phyloP scores from a whole-genome alignment of 2,888 invertebrate species.

The Miltochrista miniata region DNA sequence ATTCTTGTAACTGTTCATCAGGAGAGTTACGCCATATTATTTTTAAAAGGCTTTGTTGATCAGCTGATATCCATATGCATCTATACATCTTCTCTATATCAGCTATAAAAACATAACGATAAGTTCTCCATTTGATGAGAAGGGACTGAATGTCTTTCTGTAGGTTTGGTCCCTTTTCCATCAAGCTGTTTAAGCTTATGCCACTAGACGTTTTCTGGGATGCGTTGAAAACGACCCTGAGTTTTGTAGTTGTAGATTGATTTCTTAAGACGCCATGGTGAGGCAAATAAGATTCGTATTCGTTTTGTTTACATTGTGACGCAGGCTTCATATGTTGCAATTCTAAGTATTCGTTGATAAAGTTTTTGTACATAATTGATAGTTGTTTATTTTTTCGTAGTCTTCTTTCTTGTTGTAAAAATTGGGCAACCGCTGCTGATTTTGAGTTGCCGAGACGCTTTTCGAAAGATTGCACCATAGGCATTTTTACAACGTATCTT shows the following conservation, averaged over 20 bases:
- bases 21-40: constrained; percentile 6
- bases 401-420: constrained; percentile 7
- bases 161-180: constrained; percentile 15
- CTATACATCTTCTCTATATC: constrained; percentile 32
- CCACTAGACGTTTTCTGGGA: neutral
- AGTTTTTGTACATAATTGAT: neutral
- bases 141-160: constrained; percentile 17
- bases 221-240: constrained; percentile 7
- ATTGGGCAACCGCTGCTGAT: constrained; percentile 9
- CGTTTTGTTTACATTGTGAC: neutral
- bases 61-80: constrained; percentile 13
- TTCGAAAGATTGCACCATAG: neutral
- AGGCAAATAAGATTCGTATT: neutral
- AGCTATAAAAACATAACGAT: constrained; percentile 20
- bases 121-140: constrained; percentile 20
- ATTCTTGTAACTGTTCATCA: neutral
- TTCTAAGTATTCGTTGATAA: neutral
- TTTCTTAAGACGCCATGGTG: neutral
- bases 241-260: constrained; percentile 1
- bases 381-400: neutral
- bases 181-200: neutral
- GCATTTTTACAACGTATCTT: constrained; percentile 12
- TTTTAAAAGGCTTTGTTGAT: constrained; percentile 19
- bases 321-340: neutral
- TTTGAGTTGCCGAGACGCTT: constrained; percentile 5